phyloP scores from a whole-genome alignment of 2,888 invertebrate species.

The Morpho helenor region DNA sequence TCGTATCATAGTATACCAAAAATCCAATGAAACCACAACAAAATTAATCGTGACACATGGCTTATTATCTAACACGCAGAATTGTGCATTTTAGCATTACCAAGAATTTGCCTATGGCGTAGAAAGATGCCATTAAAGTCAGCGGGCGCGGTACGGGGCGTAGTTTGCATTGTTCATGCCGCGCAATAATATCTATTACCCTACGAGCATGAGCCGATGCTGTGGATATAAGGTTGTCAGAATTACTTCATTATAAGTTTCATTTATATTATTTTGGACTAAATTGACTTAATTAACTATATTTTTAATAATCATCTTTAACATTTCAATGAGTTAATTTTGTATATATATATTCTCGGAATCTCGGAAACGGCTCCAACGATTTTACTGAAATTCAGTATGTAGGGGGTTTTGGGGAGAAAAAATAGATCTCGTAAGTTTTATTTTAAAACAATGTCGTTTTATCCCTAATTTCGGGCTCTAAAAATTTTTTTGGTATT shows the following conservation, averaged over 20 bases:
- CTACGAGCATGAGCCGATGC: slow-evolving; percentile 24
- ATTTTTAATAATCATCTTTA: no score
- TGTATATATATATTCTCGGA: no score
- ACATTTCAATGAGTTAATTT: no score
- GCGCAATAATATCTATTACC: slow-evolving; percentile 29
- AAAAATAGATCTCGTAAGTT: no score
- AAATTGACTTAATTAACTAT: no score
- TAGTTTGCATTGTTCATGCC: slow-evolving; percentile 37
- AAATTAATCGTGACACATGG: slow-evolving; percentile 19
- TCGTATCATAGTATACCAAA: background rate
- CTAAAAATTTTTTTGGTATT: no score
- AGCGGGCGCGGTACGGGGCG: slow-evolving; percentile 36
- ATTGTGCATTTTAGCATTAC: slow-evolving; percentile 24
- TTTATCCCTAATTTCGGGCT: no score
- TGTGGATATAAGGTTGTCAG: slow-evolving; percentile 19
- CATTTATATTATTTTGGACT: background rate
- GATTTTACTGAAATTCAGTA: no score
- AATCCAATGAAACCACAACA: slow-evolving; percentile 15
- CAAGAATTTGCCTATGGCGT: slow-evolving; percentile 36
- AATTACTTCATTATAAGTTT: background rate
- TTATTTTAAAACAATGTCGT: no score
- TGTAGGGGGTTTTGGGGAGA: no score
- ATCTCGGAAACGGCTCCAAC: no score
- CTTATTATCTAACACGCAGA: slow-evolving; percentile 21
- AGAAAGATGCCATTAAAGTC: slow-evolving; percentile 32